A percentile compares a stretch with the other conserved stretches of the same genome.
phyloP scores from a whole-genome alignment of 1,140 invertebrate species.

The Zaprionus lachaisei region DNA sequence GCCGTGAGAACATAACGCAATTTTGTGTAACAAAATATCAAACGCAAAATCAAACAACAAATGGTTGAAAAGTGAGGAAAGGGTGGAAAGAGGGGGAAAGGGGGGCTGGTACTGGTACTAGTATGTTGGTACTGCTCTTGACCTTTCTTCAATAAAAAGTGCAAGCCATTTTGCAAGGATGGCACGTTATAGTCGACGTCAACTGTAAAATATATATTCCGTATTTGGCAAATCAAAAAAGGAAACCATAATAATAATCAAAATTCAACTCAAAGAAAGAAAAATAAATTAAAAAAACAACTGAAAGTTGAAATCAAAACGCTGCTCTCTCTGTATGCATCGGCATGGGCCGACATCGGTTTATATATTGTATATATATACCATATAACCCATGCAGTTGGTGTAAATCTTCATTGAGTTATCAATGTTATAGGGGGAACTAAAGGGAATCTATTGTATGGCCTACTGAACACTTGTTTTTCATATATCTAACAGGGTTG shows the following conservation, averaged over 20 bases:
- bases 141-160: slow-evolving; percentile 90
- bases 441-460: too few relatives aligned
- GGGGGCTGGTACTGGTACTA: background rate
- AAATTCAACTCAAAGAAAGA: slow-evolving; percentile 38
- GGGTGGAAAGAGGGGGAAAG: background rate
- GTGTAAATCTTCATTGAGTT: background rate
- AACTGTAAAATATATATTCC: slow-evolving; percentile 86
- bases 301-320: slow-evolving; percentile 15
- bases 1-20: slow-evolving; percentile 34
- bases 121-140: slow-evolving; percentile 56
- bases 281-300: slow-evolving; percentile 20
- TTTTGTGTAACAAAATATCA: slow-evolving; percentile 8
- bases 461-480: too few relatives aligned
- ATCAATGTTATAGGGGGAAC: background rate
- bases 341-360: background rate
- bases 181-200: slow-evolving; percentile 90
- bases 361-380: background rate
- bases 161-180: slow-evolving; percentile 90
- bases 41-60: slow-evolving; percentile 31
- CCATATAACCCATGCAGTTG: background rate
- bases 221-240: slow-evolving; percentile 34
- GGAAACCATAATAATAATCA: slow-evolving; percentile 31
- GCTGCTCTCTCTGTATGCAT: background rate
- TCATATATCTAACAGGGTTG: too few relatives aligned
- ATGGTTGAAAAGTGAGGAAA: background rate